Evolutionary conservation across 2,888 invertebrate species (phyloP).

Genomic region (Globia sparganii): DNA sequence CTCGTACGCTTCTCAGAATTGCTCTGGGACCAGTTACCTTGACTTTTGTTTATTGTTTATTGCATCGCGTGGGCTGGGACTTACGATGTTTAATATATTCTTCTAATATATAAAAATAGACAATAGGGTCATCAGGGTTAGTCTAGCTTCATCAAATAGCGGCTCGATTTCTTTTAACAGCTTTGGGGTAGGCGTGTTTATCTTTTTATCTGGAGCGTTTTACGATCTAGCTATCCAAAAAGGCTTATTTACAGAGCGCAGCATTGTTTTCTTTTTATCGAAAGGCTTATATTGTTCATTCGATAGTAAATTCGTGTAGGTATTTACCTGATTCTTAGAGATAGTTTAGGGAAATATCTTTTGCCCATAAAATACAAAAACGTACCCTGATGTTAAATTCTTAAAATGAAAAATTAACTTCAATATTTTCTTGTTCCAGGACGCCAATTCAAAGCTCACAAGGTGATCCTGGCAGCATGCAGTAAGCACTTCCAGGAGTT

Average conservation of each 20-base stretch:
- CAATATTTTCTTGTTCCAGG: conserved; percentile 88
- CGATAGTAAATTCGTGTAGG: not conserved
- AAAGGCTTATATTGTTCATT: not conserved
- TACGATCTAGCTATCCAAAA: not conserved
- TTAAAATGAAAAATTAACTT: not conserved
- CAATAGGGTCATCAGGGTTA: conserved; percentile 73
- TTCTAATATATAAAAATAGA: conserved; percentile 71
- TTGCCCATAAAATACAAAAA: not conserved
- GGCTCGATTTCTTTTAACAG: conserved; percentile 21
- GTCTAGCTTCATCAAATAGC: conserved; percentile 49
- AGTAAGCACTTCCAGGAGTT: conserved; percentile 98
- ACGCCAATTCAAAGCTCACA: conserved; percentile 97
- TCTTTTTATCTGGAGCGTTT: not conserved
- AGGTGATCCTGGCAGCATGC: conserved; percentile 97
- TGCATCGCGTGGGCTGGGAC: conserved; percentile 73
- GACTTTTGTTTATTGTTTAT: conserved; percentile 78
- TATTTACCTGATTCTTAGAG: not conserved
- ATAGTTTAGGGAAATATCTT: not conserved
- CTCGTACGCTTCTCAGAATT: conserved; percentile 68
- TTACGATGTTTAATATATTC: conserved; percentile 64
- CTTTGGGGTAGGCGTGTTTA: conserved; percentile 1
- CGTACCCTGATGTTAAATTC: not conserved
- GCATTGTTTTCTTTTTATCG: not conserved
- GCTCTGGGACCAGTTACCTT: conserved; percentile 72
- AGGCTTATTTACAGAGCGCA: not conserved